Conservation (phyloP, 2,797 vertebrate species). For the Arrhamphus sclerolepis region DNA sequence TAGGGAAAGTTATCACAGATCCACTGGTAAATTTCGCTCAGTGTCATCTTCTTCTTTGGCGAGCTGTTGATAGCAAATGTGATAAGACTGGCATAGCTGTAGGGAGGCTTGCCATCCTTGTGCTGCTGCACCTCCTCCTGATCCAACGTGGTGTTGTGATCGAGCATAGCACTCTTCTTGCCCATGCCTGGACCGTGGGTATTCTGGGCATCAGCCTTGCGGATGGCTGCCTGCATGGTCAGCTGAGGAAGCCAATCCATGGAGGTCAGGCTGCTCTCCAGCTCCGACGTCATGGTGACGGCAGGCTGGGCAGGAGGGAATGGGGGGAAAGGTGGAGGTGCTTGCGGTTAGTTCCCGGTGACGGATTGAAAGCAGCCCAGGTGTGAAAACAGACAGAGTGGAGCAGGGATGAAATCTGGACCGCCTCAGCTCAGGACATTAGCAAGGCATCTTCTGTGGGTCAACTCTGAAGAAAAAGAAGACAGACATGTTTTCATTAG, state of each 20-base stretch:
- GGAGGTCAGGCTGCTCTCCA: constrained; percentile 94
- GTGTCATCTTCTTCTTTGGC: constrained; percentile 95
- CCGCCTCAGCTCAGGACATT: constrained; percentile 69
- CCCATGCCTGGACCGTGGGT: constrained; percentile 87
- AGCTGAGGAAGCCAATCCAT: constrained; percentile 96
- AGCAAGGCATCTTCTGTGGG: constrained; percentile 53
- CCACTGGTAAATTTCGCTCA: constrained; percentile 97
- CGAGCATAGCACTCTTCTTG: constrained; percentile 88
- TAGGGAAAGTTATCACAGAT: constrained; percentile 96
- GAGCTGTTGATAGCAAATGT: constrained; percentile 95
- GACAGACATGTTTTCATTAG: constrained; percentile 44
- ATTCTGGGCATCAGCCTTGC: constrained; percentile 89
- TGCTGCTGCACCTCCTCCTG: constrained; percentile 94
- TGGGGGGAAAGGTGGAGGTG: constrained; percentile 51
- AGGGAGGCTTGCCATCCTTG: constrained; percentile 93
- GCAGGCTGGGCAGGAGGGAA: constrained; percentile 68
- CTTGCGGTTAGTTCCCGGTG: constrained; percentile 34
- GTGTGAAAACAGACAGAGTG: constrained; percentile 42
- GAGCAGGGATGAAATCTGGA: constrained; percentile 46
- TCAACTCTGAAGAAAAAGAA: constrained; percentile 63
- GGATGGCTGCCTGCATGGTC: constrained; percentile 92
- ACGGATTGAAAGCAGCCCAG: constrained; percentile 44
- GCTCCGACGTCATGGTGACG: constrained; percentile 91
- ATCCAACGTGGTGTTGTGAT: constrained; percentile 92
- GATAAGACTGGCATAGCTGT: constrained; percentile 94